Evolutionary conservation across 2,888 invertebrate species (phyloP).

Genomic region (Drosophila yooni): DNA sequence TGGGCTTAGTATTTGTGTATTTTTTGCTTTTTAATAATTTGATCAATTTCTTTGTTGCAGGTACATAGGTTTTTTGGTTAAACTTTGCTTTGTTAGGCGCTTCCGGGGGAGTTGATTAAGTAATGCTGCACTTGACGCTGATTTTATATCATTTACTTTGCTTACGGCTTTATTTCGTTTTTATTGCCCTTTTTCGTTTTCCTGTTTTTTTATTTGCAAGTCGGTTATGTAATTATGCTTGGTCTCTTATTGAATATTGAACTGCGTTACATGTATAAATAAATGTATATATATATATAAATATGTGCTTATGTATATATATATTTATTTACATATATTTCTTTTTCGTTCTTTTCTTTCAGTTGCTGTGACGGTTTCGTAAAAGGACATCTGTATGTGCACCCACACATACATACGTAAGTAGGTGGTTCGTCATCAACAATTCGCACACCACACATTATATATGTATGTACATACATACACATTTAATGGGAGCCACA

Average conservation of each 20-base stretch:
- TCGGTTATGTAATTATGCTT: conserved; percentile 83
- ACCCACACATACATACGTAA: conserved; percentile 42
- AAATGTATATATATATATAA: conserved; percentile 1
- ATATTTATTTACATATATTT: neutral
- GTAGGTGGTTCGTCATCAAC: conserved; percentile 73
- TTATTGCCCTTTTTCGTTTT: conserved; percentile 8
- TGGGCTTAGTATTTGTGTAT: conserved; percentile 15
- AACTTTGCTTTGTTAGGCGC: conserved; percentile 46
- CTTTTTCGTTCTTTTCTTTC: conserved; percentile 31
- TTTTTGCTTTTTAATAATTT: conserved; percentile 44
- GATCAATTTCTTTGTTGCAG: conserved; percentile 75
- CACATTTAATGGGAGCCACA: conserved; percentile 35
- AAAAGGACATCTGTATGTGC: conserved; percentile 31
- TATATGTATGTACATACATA: conserved; percentile 26
- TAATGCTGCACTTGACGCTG: conserved; percentile 69
- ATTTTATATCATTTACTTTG: conserved; percentile 10
- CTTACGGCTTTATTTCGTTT: neutral
- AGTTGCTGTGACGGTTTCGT: conserved; percentile 58
- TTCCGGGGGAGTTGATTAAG: conserved; percentile 70
- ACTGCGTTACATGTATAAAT: conserved; percentile 62
- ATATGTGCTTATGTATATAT: neutral
- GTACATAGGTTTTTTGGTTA: conserved; percentile 67
- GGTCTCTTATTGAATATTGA: conserved; percentile 82
- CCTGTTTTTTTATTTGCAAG: conserved; percentile 42
- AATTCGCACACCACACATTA: conserved; percentile 34